Evolutionary conservation across 2,888 invertebrate species (phyloP).

Genomic region (Noctuana brunneofusca): DNA sequence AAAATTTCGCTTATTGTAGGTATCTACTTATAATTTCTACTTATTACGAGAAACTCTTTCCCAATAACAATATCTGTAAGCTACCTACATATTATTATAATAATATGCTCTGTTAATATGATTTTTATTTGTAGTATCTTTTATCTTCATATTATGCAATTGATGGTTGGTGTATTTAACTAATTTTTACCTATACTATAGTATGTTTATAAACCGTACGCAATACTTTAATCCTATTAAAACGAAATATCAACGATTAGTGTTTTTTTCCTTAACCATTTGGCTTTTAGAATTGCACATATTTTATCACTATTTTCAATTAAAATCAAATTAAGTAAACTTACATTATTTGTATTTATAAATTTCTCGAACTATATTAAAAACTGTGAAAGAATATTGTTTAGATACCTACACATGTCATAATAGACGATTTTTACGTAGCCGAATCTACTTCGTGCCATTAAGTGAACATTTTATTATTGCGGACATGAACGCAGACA

Average conservation of each 20-base stretch:
- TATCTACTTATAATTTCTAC: too few species aligned
- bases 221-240: constrained; percentile 63
- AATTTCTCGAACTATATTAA: too few species aligned
- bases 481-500: constrained; percentile 1
- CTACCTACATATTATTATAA: too few species aligned
- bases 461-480: too few species aligned
- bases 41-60: constrained; percentile 1
- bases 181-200: constrained; percentile 51
- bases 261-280: constrained; percentile 39
- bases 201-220: constrained; percentile 52
- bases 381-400: too few species aligned
- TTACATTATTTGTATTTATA: too few species aligned
- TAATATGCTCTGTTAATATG: neutral
- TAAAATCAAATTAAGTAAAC: too few species aligned
- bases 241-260: constrained; percentile 47
- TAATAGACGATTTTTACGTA: too few species aligned
- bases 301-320: neutral
- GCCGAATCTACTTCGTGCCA: too few species aligned
- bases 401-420: too few species aligned
- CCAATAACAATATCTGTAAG: neutral
- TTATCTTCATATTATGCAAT: constrained; percentile 43
- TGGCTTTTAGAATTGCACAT: constrained; percentile 17
- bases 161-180: constrained; percentile 58
- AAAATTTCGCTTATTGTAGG: too few species aligned
- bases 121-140: neutral